Base-by-base conservation (phyloP, 2,113 vertebrate species). In the Lathamus discolor region DNA sequence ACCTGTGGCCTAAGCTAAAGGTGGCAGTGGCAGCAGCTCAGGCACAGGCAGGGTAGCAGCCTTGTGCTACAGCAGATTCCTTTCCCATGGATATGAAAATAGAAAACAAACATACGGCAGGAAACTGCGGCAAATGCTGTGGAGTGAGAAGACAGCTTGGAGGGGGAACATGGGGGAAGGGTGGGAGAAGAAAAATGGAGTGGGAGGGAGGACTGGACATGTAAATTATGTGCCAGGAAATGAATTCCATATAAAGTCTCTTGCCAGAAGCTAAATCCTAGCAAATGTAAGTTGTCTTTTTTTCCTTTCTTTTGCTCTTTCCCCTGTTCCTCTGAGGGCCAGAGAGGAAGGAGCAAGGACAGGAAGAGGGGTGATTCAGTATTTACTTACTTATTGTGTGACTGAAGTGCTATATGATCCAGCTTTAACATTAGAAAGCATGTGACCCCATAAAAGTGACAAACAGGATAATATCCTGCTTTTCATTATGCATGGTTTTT, bases 51-150 rank as follows among this genome's bases (percentile, higher is more conserved):
- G 85, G 91, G 86, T 9, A 79, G 31, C 68, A 77, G 80, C 51
- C 69, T 63, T 41, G 92, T 72, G 78, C 70, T 88, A 28, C 48
- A 57, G 54, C 74, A 86, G 94, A 98, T 97, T 97, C 95, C 95
- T 96, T 98, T 98, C 97, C 97, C 98, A 98, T 96, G 97, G 97
- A 97, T 95, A 92, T 97, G 97, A 98, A 98, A 98, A 98, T 96
- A 97, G 97, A 97, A 98, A 96, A 93, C 91, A 94, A 96, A 97
- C 94, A 98, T 52, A 93, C 55, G 78, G 90, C 97, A 98, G 98
- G 98, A 98, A 98, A 93, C 95, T 87, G 83, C 6, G 76, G 91
- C 27, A 44, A 93, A 88, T 4, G 24, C 78, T 88, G 92, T 4
- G 2, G 95, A 94, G 83, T 11, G 84, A 87, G 61, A 79, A 95